phyloP scores from a whole-genome alignment of 1,140 invertebrate species.

The Eulimnadia texana region DNA sequence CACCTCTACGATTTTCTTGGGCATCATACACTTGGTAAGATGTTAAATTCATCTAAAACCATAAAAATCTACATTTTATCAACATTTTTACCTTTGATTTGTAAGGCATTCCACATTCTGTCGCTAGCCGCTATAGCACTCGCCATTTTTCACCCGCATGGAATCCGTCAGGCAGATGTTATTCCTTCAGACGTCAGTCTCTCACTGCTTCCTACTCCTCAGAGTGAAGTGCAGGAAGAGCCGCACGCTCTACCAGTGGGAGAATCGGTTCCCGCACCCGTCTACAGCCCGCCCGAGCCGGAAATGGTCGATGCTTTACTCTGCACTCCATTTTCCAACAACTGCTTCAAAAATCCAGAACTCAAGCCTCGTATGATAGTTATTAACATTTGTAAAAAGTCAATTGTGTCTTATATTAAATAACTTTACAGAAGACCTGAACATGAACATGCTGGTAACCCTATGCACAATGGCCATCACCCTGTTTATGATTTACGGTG shows the following conservation, averaged over 20 bases:
- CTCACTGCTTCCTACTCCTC: slow-evolving; percentile 43
- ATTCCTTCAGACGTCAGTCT: slow-evolving; percentile 28
- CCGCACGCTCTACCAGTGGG: neutral
- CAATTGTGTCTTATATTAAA: neutral
- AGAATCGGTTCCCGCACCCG: neutral
- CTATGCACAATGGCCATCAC: slow-evolving; percentile 63
- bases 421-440: slow-evolving; percentile 49
- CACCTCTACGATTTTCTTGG: slow-evolving; percentile 61
- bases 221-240: slow-evolving; percentile 42
- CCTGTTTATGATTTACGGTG: slow-evolving; percentile 65
- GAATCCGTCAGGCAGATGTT: slow-evolving; percentile 24
- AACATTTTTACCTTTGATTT: slow-evolving; percentile 23
- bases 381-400: slow-evolving; percentile 3
- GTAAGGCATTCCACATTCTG: slow-evolving; percentile 56
- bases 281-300: neutral
- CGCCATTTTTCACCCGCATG: slow-evolving; percentile 50
- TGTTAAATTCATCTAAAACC: neutral
- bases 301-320: slow-evolving; percentile 10
- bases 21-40: slow-evolving; percentile 64
- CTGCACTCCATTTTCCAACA: slow-evolving; percentile 11
- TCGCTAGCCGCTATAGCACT: slow-evolving; percentile 51
- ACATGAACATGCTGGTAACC: slow-evolving; percentile 58
- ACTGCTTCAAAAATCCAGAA: neutral
- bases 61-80: slow-evolving; percentile 6
- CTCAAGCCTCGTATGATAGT: neutral